Conservation (phyloP, 2,888 invertebrate genomes). For the Cremastinae sp. region DNA sequence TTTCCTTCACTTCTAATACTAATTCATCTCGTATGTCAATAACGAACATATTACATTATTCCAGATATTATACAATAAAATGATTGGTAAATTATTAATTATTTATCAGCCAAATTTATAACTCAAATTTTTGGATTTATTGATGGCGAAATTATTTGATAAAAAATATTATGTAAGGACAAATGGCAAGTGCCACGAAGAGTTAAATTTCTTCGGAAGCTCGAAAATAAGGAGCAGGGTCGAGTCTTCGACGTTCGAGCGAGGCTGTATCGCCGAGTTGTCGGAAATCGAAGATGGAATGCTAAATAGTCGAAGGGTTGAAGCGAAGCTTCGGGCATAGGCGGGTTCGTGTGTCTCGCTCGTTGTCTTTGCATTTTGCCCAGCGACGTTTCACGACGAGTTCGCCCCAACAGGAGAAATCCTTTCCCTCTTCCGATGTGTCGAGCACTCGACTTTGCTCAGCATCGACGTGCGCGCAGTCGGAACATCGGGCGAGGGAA, state of each 20-base stretch:
- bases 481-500: background rate
- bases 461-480: conserved; percentile 19
- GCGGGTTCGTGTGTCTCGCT: conserved; percentile 23
- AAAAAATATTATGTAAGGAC: background rate
- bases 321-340: conserved; percentile 60
- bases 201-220: conserved; percentile 18
- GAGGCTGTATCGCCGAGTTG: conserved; percentile 65
- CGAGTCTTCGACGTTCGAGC: conserved; percentile 33
- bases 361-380: conserved; percentile 56
- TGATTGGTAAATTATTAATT: no score
- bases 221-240: conserved; percentile 20
- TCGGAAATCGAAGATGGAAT: conserved; percentile 79
- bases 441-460: conserved; percentile 33
- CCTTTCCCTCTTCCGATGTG: conserved; percentile 24
- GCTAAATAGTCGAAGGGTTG: conserved; percentile 79
- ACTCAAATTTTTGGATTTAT: no score
- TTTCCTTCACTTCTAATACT: background rate
- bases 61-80: no score
- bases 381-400: conserved; percentile 49
- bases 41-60: no score
- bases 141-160: no score
- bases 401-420: conserved; percentile 35
- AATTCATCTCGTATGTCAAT: background rate
- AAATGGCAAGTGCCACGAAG: no score
- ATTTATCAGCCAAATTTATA: no score